Percentiles rank a stretch among this genome's conserved stretches.
Conservation (phyloP, 2,797 vertebrate species). For the Bufotes viridis region DNA sequence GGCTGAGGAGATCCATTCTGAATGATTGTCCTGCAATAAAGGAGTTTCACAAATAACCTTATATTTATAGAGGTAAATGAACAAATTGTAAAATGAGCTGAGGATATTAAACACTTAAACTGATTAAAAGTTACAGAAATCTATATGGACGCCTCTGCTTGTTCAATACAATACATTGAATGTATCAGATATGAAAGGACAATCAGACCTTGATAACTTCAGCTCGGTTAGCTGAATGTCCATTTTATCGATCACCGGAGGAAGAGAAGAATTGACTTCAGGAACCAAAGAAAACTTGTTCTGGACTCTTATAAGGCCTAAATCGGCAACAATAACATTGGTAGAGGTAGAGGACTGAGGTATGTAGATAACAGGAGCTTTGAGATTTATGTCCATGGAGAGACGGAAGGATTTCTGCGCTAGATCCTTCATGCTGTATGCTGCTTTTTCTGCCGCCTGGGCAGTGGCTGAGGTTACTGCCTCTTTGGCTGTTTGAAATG, state of each 20-base stretch:
- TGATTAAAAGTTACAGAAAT: background rate
- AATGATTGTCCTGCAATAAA: conserved; percentile 71
- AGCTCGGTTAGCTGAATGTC: conserved; percentile 85
- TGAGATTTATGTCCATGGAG: conserved; percentile 76
- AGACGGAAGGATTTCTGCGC: conserved; percentile 81
- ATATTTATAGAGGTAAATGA: background rate
- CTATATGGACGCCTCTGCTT: background rate
- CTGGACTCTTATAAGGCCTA: conserved; percentile 78
- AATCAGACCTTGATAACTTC: conserved; percentile 86
- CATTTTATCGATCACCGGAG: conserved; percentile 89
- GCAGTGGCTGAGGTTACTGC: conserved; percentile 76
- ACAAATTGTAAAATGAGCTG: background rate
- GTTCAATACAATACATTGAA: background rate
- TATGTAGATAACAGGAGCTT: conserved; percentile 79
- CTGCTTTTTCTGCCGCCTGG: conserved; percentile 80
- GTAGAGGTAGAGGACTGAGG: conserved; percentile 76
- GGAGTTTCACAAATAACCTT: background rate
- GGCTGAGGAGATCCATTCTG: conserved; percentile 66
- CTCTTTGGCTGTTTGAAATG: conserved; percentile 79
- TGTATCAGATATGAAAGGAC: background rate
- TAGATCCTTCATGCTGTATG: conserved; percentile 80
- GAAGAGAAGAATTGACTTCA: conserved; percentile 76
- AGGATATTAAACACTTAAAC: no score
- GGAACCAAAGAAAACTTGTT: conserved; percentile 81
- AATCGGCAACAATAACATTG: conserved; percentile 77